Evolutionary conservation across 2,888 invertebrate species (phyloP).

Genomic region (Hermodice carunculata): DNA sequence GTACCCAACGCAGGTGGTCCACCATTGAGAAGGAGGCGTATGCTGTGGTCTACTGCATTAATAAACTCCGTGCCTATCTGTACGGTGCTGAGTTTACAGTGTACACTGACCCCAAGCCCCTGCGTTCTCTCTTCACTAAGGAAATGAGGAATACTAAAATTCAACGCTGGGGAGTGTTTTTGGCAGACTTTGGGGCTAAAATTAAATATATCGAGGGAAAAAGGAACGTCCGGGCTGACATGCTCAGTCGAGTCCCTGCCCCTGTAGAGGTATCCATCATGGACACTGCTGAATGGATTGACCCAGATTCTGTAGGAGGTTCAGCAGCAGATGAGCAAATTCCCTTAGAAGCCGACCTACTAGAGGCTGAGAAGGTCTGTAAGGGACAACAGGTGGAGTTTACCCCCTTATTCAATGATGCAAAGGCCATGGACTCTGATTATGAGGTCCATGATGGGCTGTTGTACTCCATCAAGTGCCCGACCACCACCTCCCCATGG

Average conservation of each 20-base stretch:
- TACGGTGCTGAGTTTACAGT: conserved; percentile 9
- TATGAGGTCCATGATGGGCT: conserved; percentile 3
- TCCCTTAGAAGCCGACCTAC: conserved; percentile 1
- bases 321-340: background rate
- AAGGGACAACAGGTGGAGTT: background rate
- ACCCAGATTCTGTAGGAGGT: background rate
- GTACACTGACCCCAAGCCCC: conserved; percentile 19
- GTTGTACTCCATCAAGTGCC: background rate
- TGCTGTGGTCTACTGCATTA: background rate
- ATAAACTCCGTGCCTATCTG: conserved; percentile 16
- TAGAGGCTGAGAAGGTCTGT: background rate
- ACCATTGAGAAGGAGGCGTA: conserved; percentile 17
- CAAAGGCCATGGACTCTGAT: background rate
- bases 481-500: background rate
- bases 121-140: conserved; percentile 14
- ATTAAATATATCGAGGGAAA: conserved; percentile 23
- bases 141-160: conserved; percentile 25
- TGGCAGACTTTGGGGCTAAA: conserved; percentile 29
- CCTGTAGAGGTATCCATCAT: background rate
- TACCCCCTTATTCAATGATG: background rate
- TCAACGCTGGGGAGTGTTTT: conserved; percentile 27
- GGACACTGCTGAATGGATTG: conserved; percentile 15
- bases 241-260: conserved; percentile 5
- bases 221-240: conserved; percentile 25
- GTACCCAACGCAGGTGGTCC: background rate